Evolutionary conservation across 1,140 invertebrate species (phyloP), one percentile per base, ranked within the genome.

Genomic region (Epicauta chinensis): DNA sequence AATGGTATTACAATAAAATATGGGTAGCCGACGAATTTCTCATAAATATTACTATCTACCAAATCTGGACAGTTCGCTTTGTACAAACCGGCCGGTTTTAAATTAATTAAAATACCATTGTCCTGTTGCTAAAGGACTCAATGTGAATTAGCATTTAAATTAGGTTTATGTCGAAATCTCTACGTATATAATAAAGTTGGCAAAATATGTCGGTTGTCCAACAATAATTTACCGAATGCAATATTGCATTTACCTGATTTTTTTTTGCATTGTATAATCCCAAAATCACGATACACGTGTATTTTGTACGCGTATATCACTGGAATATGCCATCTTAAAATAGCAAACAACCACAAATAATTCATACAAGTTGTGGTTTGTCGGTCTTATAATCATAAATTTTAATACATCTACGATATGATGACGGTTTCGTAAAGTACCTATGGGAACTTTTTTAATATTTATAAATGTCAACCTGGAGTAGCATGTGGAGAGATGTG

Each of bases 391-490:
- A 5, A 23, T 16, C 14, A 41, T 53, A 53, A 53, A 53, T 53
- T 30, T 15, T 39, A 35, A 56, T 56, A 39, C 34, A 23, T 23
- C 14, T 36, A 29, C 29, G 16, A 44, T 50, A 47, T 45, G 52
- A 45, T 58, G 52, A 55, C 52, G 46, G 48, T 59, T 52, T 59
- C 39, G 38, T 51, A 49, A 53, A 55, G 53, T 44, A 59, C 57
- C 53, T 59, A 58, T 59, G 52, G 52, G 52, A 58, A 51, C 53
- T 53, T 59, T 59, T 59, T 52, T 51, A 55, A 59, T 53, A 55
- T 55, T 52, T 55, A 55, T 52, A 50, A 51, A 42, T 55, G 53
- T 51, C 23, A 51, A 58, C 53, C 56, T 51, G 46, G 56, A 7
- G 57, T 55, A 53, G 45, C 44, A 56, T 55, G 49, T 51, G 51